phyloP scores from a whole-genome alignment of 2,888 invertebrate genomes.

The Cylloceria caligata region DNA sequence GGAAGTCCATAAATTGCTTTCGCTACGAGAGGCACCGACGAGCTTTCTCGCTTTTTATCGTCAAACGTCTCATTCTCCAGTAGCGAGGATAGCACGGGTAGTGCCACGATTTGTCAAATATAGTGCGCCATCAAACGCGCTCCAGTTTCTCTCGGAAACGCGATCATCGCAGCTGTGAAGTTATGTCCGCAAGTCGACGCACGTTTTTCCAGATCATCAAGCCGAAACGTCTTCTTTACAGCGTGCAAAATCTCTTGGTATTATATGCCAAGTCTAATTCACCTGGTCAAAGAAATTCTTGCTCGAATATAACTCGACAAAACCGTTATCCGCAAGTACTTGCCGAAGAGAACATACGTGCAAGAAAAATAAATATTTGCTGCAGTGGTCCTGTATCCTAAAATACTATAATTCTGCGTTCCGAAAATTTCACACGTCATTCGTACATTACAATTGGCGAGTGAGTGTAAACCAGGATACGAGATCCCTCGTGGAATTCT shows the following conservation, averaged over 20 bases:
- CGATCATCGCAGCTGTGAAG: constrained; percentile 24
- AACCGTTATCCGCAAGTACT: background rate
- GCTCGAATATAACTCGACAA: background rate
- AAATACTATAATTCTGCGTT: background rate
- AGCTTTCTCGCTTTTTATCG: constrained; percentile 24
- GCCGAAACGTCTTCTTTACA: constrained; percentile 4
- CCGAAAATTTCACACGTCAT: background rate
- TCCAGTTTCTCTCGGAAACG: background rate
- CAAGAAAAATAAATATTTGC: too few species aligned
- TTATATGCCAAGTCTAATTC: constrained; percentile 7
- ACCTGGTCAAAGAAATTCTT: constrained; percentile 12
- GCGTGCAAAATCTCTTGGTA: constrained; percentile 2
- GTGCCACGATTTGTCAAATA: constrained; percentile 57
- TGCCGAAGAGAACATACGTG: background rate
- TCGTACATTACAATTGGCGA: background rate
- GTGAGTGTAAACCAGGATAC: background rate
- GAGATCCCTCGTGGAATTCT: background rate
- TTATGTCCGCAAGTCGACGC: constrained; percentile 17
- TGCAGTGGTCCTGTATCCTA: background rate
- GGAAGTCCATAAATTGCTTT: constrained; percentile 44
- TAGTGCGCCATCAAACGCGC: constrained; percentile 48
- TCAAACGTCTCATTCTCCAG: constrained; percentile 22
- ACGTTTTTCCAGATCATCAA: constrained; percentile 39
- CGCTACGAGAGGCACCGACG: background rate
- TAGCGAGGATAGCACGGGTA: background rate